These are phyloP conservation scores for Fragum whitleyi DNA, from an alignment of 2,888 invertebrate genomes.

Conservation along the genomic window DNA sequence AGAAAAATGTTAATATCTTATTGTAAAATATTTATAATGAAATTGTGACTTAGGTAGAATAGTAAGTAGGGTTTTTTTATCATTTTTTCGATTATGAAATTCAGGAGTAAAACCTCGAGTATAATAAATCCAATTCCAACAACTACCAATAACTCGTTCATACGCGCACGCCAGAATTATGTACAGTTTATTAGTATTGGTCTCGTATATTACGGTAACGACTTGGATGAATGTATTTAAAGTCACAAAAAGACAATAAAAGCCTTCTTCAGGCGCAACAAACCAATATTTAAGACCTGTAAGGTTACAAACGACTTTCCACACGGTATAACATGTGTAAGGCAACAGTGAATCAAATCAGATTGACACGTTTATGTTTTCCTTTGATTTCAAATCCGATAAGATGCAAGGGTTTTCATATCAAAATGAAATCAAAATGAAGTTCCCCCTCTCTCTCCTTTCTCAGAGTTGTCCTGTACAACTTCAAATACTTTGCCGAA, in stretches of 20 bases:
- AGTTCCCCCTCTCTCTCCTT: no score
- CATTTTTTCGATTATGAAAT: background rate
- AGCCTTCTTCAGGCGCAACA: conserved; percentile 23
- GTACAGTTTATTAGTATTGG: conserved; percentile 21
- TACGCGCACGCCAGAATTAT: background rate
- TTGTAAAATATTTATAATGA: background rate
- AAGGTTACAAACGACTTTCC: conserved; percentile 19
- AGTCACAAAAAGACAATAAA: conserved; percentile 28
- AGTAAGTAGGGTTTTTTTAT: background rate
- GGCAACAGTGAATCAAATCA: conserved; percentile 15
- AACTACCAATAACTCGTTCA: no score
- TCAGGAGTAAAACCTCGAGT: no score
- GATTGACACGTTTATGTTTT: conserved; percentile 14
- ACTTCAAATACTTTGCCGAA: no score
- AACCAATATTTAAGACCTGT: conserved; percentile 23
- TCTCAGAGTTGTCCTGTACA: no score
- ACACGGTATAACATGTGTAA: conserved; percentile 18
- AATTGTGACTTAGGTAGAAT: no score
- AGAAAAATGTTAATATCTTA: background rate
- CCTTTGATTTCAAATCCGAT: conserved; percentile 6
- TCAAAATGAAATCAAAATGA: no score
- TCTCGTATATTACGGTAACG: conserved; percentile 20
- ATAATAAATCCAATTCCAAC: no score
- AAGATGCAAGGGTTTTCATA: background rate
- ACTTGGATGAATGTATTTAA: conserved; percentile 24